Evolutionary conservation across 1,140 invertebrate species (phyloP), one percentile per base, ranked within the genome.

Genomic region (Zaprionus lachaisei): DNA sequence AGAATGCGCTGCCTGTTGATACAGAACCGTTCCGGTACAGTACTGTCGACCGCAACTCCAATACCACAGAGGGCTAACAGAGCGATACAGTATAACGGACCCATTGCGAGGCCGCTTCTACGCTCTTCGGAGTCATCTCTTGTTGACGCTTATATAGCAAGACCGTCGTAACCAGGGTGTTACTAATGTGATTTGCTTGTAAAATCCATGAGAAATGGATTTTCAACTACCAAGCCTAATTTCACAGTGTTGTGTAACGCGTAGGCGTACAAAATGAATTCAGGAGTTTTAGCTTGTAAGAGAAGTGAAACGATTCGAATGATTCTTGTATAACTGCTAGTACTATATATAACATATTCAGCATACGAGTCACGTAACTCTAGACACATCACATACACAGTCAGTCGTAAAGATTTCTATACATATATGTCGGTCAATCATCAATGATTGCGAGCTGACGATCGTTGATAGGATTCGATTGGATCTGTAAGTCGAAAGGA

Each of bases 1-100:
- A 60, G 57, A 4, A 9, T 38, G 1, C 0, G 4, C 37, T 11
- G 20, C 22, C 26, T 60, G 34, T 22, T 41, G 3, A 7, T 2
- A 34, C 57, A 60, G 1, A 60, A 9, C 6, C 6, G 14, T 1
- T 15, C 11, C 20, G 37, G 22, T 24, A 38, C 1, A 0, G 2
- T 0, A 14, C 5, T 15, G 1, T 31, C 12, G 14, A 15, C 61
- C 60, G 26, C 6, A n/a, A 65, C 6, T 37, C 51, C 51, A 5
- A 34, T 14, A 11, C 26, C 54, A 41, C 15, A 37, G 26, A 65
- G 38, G 20, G 61, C 38, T n/a, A 72, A 54, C 2, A 70, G 47
- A 11, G 61, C 51, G 17, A 20, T 20, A 26, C 1, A 22, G 54
- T 34, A 9, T 12, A 49, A 44, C n/a, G 15, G 24, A 15, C 54